A percentile compares a stretch with the other conserved stretches of the same genome.
Evolutionary conservation across 2,888 invertebrate species (phyloP).

Genomic region (Synergus laeviventris): DNA sequence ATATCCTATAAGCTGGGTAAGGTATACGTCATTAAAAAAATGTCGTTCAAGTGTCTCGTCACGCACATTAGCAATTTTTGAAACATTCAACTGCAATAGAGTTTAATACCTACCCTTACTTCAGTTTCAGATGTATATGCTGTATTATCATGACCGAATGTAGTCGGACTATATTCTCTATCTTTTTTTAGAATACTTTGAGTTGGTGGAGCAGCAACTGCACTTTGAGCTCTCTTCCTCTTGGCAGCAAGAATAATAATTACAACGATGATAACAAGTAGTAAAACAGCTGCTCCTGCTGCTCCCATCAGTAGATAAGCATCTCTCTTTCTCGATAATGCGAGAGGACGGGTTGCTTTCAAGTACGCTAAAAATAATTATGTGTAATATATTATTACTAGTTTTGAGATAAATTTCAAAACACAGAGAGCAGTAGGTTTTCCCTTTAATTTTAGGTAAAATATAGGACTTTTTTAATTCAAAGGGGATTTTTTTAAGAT

Average conservation of each 20-base stretch:
- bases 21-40: no score
- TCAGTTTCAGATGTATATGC: slow-evolving; percentile 71
- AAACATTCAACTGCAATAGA: background rate
- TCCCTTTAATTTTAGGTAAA: slow-evolving; percentile 15
- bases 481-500: background rate
- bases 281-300: slow-evolving; percentile 79
- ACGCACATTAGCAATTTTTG: background rate
- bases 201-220: slow-evolving; percentile 66
- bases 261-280: slow-evolving; percentile 76
- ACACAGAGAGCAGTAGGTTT: background rate
- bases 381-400: no score
- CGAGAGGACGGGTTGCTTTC: slow-evolving; percentile 81
- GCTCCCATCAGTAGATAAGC: slow-evolving; percentile 83
- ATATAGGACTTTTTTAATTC: background rate
- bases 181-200: slow-evolving; percentile 66
- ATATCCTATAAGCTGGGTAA: no score
- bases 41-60: no score
- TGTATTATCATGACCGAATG: slow-evolving; percentile 67
- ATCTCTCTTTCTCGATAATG: slow-evolving; percentile 78
- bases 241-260: slow-evolving; percentile 66
- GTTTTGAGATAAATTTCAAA: no score
- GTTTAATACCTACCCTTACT: slow-evolving; percentile 60
- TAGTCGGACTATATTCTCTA: slow-evolving; percentile 61
- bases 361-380: slow-evolving; percentile 80
- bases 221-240: slow-evolving; percentile 68